These are phyloP conservation scores for Coregonus suidteri DNA, from an alignment of 2,797 vertebrate species.

Conservation along the genomic window DNA sequence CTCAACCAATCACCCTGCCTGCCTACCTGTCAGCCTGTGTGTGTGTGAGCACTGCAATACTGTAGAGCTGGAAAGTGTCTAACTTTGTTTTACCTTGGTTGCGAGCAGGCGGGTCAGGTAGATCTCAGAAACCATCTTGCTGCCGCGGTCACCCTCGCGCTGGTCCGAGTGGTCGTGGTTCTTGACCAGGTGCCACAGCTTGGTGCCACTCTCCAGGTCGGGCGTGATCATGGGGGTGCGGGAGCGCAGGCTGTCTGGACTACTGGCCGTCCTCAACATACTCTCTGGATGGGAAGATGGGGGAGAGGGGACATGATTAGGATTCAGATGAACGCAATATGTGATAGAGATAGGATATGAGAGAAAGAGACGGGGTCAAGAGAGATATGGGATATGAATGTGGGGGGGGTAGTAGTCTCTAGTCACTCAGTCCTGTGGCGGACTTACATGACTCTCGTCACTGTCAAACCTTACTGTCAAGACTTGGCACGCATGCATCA, in stretches of 20 bases:
- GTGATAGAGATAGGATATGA: slow-evolving; percentile 10
- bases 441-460: background rate
- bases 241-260: slow-evolving; percentile 94
- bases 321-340: background rate
- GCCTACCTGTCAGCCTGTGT: slow-evolving; percentile 10
- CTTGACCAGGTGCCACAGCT: slow-evolving; percentile 97
- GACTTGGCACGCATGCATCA: background rate
- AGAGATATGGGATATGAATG: background rate
- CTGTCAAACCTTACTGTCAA: background rate
- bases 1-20: too few relatives aligned
- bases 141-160: slow-evolving; percentile 91
- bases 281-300: slow-evolving; percentile 77
- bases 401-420: background rate
- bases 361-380: background rate
- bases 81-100: slow-evolving; percentile 76
- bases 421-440: background rate
- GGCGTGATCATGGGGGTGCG: slow-evolving; percentile 97
- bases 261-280: slow-evolving; percentile 97
- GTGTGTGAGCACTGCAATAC: background rate
- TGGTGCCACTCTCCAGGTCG: slow-evolving; percentile 95
- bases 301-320: background rate
- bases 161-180: slow-evolving; percentile 98
- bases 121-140: slow-evolving; percentile 99
- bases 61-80: too few relatives aligned
- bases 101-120: slow-evolving; percentile 93